Percentiles rank a stretch among this genome's conserved stretches.
These are phyloP conservation scores for Paelopatides confundens DNA, from an alignment of 53 echinoderm and acorn worm species.

Conservation along the genomic window DNA sequence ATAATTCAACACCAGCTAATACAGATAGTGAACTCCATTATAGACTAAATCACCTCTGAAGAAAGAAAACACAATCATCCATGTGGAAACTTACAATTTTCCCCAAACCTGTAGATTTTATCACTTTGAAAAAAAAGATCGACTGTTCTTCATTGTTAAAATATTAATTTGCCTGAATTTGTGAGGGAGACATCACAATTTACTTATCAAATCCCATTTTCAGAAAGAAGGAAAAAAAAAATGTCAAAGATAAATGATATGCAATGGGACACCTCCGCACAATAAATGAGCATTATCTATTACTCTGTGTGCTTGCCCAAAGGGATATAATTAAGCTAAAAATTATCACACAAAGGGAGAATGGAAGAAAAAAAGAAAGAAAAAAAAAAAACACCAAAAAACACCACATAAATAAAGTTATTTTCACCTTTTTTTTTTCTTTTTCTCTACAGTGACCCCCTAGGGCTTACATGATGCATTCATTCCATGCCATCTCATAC, in stretches of 20 bases:
- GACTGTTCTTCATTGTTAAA: too few relatives aligned
- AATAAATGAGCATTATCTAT: not conserved
- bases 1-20: too few relatives aligned
- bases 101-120: too few relatives aligned
- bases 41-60: not conserved
- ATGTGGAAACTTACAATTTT: too few relatives aligned
- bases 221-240: too few relatives aligned
- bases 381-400: not conserved
- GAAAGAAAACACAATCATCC: too few relatives aligned
- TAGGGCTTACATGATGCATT: not conserved
- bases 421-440: not conserved
- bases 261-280: not conserved
- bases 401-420: not conserved
- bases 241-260: not conserved
- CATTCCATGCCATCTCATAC: not conserved
- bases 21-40: too few relatives aligned
- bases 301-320: not conserved
- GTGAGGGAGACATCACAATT: too few relatives aligned
- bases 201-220: too few relatives aligned
- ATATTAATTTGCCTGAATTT: too few relatives aligned
- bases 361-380: too few relatives aligned
- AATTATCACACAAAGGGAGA: not conserved
- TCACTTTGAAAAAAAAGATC: too few relatives aligned
- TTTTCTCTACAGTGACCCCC: not conserved
- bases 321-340: not conserved